Evolutionary conservation across 2,888 invertebrate species (phyloP).

Genomic region (Leptopilina drosophilae): DNA sequence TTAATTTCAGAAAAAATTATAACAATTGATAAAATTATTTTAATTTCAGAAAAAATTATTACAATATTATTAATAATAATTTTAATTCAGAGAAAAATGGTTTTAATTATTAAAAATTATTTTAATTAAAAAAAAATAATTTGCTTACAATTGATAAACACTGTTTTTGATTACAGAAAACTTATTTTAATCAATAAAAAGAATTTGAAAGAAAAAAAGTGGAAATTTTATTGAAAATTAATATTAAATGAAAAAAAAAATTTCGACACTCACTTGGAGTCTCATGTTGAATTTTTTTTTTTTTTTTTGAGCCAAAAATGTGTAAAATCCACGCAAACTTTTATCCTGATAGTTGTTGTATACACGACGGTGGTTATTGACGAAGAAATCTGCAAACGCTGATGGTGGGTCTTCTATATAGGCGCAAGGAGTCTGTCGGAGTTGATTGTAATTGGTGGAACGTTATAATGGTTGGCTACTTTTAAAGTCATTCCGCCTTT

Average conservation of each 20-base stretch:
- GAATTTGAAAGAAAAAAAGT: too few species aligned
- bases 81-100: too few species aligned
- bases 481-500: constrained; percentile 71
- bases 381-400: constrained; percentile 69
- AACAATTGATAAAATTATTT: too few species aligned
- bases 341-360: constrained; percentile 43
- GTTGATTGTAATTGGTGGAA: constrained; percentile 68
- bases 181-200: too few species aligned
- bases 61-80: too few species aligned
- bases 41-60: too few species aligned
- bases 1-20: too few species aligned
- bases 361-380: constrained; percentile 60
- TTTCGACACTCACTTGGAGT: constrained; percentile 66
- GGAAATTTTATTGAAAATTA: neutral
- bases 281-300: constrained; percentile 60
- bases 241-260: neutral
- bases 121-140: too few species aligned
- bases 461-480: constrained; percentile 66
- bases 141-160: too few species aligned
- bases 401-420: constrained; percentile 72
- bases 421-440: constrained; percentile 57
- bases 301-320: constrained; percentile 49
- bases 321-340: constrained; percentile 43
- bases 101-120: too few species aligned
- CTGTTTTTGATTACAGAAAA: too few species aligned